These are phyloP conservation scores for Steinernema khuongi DNA, from an alignment of 1,140 invertebrate species.

Conservation along the genomic window DNA sequence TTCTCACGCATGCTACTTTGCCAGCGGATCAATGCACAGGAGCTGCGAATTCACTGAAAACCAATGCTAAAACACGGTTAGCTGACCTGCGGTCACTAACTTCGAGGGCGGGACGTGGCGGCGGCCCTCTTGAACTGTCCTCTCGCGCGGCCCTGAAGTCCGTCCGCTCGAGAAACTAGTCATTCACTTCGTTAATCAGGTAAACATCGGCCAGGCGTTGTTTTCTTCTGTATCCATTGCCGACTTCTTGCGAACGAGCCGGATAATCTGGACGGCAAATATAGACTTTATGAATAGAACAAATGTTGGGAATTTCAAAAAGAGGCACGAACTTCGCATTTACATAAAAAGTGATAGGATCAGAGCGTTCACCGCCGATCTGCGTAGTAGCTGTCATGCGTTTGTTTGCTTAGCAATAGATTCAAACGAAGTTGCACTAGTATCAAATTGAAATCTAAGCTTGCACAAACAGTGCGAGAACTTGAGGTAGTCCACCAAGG, in stretches of 20 bases:
- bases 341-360: too few relatives aligned
- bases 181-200: background rate
- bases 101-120: background rate
- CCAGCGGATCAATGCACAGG: background rate
- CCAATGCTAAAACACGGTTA: background rate
- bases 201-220: background rate
- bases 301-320: background rate
- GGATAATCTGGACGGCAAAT: background rate
- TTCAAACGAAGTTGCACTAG: background rate
- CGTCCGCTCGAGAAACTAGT: background rate
- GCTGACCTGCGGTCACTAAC: background rate
- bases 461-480: background rate
- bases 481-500: background rate
- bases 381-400: background rate
- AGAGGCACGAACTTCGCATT: too few relatives aligned
- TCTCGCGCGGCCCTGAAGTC: conserved; percentile 1
- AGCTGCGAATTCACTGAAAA: background rate
- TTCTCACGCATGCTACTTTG: background rate
- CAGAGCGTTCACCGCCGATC: too few relatives aligned
- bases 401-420: background rate
- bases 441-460: background rate
- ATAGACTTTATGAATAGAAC: background rate
- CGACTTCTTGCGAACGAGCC: conserved; percentile 6
- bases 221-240: background rate
- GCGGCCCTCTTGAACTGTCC: background rate